These are phyloP conservation scores for Mesoclemmys tuberculata DNA, from an alignment of 2,113 vertebrate species.

Conservation along the genomic window DNA sequence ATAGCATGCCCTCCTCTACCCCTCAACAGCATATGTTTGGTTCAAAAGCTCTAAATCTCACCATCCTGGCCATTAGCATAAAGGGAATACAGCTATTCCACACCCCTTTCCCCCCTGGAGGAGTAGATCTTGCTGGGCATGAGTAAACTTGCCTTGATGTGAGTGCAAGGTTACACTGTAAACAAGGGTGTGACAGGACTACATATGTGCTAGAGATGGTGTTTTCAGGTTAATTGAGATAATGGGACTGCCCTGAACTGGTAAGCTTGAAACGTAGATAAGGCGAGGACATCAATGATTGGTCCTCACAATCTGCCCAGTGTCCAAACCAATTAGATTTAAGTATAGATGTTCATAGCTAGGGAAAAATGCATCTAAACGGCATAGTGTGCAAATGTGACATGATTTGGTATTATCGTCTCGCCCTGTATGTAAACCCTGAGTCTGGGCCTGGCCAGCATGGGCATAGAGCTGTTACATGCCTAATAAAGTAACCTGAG, in stretches of 20 bases:
- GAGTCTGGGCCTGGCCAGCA: background rate
- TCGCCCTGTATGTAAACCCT: background rate
- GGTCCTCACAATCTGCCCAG: background rate
- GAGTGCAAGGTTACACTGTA: background rate
- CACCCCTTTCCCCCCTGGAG: background rate
- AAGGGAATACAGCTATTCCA: background rate
- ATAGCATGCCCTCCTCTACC: background rate
- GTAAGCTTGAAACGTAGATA: background rate
- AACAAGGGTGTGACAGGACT: background rate
- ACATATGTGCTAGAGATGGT: background rate
- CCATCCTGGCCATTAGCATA: background rate
- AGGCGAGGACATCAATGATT: background rate
- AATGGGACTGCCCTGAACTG: background rate
- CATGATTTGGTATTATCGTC: too few species aligned
- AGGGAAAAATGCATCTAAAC: too few species aligned
- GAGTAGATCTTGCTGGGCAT: background rate
- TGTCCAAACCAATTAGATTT: background rate
- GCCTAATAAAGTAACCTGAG: background rate
- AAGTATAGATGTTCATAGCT: background rate
- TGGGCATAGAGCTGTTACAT: background rate
- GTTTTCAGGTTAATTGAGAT: background rate
- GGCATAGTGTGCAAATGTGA: too few species aligned
- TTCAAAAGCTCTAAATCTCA: background rate
- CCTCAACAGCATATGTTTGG: background rate
- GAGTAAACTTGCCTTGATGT: background rate